These are phyloP conservation scores for Drosophila tripunctata DNA, from an alignment of 2,888 invertebrate species.

Conservation along the genomic window DNA sequence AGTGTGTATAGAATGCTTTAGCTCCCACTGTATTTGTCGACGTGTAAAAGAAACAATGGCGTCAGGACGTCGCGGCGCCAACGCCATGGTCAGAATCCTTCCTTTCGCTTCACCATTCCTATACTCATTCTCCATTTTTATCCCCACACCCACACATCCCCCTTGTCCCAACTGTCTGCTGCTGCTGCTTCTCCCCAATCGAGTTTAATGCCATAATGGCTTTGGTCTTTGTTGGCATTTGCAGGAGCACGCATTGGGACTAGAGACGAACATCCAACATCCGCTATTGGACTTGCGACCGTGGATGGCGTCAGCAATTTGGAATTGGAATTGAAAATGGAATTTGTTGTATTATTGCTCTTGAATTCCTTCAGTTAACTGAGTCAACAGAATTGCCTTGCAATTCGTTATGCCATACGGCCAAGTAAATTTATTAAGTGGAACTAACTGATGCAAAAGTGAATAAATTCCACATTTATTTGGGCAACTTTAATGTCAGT, in stretches of 20 bases:
- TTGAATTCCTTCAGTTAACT: conserved; percentile 25
- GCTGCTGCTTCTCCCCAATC: neutral
- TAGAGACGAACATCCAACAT: conserved; percentile 7
- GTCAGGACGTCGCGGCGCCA: conserved; percentile 75
- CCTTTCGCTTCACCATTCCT: neutral
- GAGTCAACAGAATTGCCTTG: conserved; percentile 30
- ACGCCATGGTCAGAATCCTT: conserved; percentile 24
- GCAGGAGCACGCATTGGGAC: conserved; percentile 45
- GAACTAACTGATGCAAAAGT: neutral
- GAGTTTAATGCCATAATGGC: conserved; percentile 51
- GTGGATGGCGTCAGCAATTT: conserved; percentile 48
- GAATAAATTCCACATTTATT: neutral
- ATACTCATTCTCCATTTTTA: neutral
- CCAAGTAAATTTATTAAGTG: conserved; percentile 13
- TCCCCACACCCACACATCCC: neutral
- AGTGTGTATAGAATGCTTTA: neutral
- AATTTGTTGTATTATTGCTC: conserved; percentile 16
- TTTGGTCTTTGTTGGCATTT: conserved; percentile 37
- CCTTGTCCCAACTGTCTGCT: conserved; percentile 1
- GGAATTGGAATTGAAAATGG: conserved; percentile 15
- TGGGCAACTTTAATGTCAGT: neutral
- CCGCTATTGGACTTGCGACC: neutral
- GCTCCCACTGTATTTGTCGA: conserved; percentile 38
- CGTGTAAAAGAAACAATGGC: conserved; percentile 45
- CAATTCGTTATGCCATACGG: conserved; percentile 42